Evolutionary conservation across 2,113 vertebrate genomes (phyloP).

Genomic region (Motacilla alba): DNA sequence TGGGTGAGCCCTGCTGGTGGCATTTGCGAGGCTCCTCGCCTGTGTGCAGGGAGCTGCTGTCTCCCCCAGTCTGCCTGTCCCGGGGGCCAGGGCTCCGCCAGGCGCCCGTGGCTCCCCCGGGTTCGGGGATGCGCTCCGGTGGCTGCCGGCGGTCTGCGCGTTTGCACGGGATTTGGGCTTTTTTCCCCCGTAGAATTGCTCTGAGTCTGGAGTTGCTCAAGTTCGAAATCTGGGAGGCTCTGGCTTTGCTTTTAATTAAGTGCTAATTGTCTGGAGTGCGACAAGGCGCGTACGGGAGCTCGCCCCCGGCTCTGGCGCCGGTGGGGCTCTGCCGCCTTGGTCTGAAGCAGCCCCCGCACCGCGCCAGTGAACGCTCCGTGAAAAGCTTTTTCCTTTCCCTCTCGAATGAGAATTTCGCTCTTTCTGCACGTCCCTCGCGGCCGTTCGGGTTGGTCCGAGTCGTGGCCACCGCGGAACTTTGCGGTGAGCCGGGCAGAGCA

Average conservation of each 20-base stretch:
- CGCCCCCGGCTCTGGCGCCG: fast-evolving
- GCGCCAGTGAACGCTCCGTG: fast-evolving
- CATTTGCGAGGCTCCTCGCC: background rate
- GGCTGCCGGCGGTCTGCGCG: background rate
- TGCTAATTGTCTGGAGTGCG: background rate
- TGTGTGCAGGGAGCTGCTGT: background rate
- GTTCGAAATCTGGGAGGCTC: background rate
- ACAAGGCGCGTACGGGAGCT: fast-evolving
- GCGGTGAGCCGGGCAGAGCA: fast-evolving
- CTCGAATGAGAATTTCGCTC: background rate
- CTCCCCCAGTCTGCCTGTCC: fast-evolving
- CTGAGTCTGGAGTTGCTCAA: background rate
- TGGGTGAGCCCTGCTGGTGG: background rate
- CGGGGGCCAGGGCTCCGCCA: background rate
- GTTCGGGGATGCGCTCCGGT: background rate
- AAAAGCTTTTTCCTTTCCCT: background rate
- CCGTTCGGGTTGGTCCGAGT: fast-evolving
- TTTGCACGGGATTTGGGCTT: background rate
- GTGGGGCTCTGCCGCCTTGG: background rate
- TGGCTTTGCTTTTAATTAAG: background rate
- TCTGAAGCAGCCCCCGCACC: background rate
- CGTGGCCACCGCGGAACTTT: background rate
- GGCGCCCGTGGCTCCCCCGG: background rate
- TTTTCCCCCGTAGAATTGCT: fast-evolving
- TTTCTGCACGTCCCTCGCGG: too few relatives aligned